phyloP scores from a whole-genome alignment of 2,797 vertebrate species.

The Austrolebias charrua region DNA sequence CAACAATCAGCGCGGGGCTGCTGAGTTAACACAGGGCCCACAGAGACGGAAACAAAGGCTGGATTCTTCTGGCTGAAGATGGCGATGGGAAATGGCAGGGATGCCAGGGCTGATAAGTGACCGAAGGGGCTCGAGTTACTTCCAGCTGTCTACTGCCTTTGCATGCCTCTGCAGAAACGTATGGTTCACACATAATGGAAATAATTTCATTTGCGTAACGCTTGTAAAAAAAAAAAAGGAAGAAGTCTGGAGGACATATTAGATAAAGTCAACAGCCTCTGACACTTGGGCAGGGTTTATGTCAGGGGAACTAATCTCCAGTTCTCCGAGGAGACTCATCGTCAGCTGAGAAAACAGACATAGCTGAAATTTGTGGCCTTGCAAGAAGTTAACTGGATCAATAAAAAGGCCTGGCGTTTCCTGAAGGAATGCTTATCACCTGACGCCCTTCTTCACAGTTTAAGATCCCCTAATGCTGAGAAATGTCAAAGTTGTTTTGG shows the following conservation, averaged over 20 bases:
- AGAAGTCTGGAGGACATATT: conserved; percentile 63
- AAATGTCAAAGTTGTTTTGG: no score
- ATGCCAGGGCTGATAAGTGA: conserved; percentile 81
- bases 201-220: conserved; percentile 76
- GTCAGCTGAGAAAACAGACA: conserved; percentile 82
- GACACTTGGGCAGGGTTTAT: conserved; percentile 63
- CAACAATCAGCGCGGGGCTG: conserved; percentile 75
- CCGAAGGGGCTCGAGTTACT: conserved; percentile 77
- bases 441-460: no score
- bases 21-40: conserved; percentile 80
- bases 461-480: no score
- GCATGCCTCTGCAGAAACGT: conserved; percentile 70
- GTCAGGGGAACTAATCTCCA: conserved; percentile 71
- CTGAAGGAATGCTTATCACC: no score
- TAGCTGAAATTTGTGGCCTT: conserved; percentile 51
- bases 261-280: conserved; percentile 77
- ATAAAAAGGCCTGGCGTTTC: conserved; percentile 52
- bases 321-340: conserved; percentile 55
- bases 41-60: conserved; percentile 79
- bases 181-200: conserved; percentile 76
- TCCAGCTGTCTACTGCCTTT: conserved; percentile 80
- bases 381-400: no score
- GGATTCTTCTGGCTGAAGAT: conserved; percentile 78
- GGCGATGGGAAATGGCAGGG: conserved; percentile 81
- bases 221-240: conserved; percentile 62